A percentile compares a stretch with the other conserved stretches of the same genome.
Conservation (phyloP, 2,888 invertebrate genomes). For the Ferrisia virgata region DNA sequence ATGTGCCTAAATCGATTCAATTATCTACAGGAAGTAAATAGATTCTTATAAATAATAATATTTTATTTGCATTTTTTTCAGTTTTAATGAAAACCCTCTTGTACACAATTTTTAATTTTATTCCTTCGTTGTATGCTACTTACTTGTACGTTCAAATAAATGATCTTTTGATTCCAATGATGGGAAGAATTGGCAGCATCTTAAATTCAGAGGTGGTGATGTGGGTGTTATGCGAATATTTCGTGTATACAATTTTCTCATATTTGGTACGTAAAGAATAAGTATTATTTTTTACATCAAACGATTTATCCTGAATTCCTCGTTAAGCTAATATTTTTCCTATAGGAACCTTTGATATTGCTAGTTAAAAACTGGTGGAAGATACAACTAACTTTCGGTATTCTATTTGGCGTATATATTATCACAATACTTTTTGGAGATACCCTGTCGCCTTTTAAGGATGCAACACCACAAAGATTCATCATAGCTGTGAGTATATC, state of each 20-base stretch:
- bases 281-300: background rate
- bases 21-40: too few species aligned
- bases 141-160: background rate
- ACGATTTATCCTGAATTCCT: too few species aligned
- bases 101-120: slow-evolving; percentile 12
- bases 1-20: too few species aligned
- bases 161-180: slow-evolving; percentile 21
- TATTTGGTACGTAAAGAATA: background rate
- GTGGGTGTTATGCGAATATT: slow-evolving; percentile 8
- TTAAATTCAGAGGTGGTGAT: slow-evolving; percentile 18
- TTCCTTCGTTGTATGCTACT: background rate
- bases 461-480: slow-evolving; percentile 30
- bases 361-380: slow-evolving; percentile 40
- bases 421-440: background rate
- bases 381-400: slow-evolving; percentile 21
- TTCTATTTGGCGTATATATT: background rate
- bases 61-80: slow-evolving; percentile 15
- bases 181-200: slow-evolving; percentile 9
- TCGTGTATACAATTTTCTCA: background rate
- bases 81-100: background rate
- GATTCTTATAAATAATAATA: too few species aligned
- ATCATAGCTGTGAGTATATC: background rate
- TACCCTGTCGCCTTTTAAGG: background rate
- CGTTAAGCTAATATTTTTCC: background rate
- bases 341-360: slow-evolving; percentile 25